Evolutionary conservation across 2,797 vertebrate species (phyloP), one percentile per base, ranked within the genome.

Genomic region (Ptychadena robeensis): DNA sequence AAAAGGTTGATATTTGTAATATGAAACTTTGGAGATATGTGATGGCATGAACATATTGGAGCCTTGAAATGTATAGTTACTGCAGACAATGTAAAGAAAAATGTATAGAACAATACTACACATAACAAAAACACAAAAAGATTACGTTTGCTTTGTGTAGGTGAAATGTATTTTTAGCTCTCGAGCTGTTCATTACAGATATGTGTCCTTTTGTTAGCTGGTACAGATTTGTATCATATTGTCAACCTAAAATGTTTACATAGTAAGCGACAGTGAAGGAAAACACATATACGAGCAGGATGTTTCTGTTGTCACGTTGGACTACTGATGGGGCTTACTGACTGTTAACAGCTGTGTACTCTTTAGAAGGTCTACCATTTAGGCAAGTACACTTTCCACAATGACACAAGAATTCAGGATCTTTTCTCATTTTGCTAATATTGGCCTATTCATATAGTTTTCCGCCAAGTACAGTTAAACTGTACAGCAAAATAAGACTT

Each of bases 351-450:
- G 38, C 34, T 34, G 48, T 74, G 66, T 73, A 34, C n/a, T 59
- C 64, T 66, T 80, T 12, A 69, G 77, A 83, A 75, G 71, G 53
- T 74, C 75, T 69, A 80, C 70, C 82, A 68, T 59, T 67, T 12
- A 71, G 27, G 28, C 11, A 78, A 11, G 76, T 73, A 85, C 70
- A 31, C n/a, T 67, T 70, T 72, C 65, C 71, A 85, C 67, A 69
- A 63, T 74, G 79, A 57, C 53, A 73, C 71, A 75, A 44, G 57
- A 85, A 71, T 37, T 69, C 38, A 35, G 48, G 78, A 76, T 85
- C 78, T 80, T 85, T 85, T 85, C 83, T 75, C 83, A 76, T 75
- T 80, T 85, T 80, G 77, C 78, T 80, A 63, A 76, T 67, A 78
- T 65, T 73, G 78, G 72, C 25, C 66, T 81, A 65, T 80, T 76